phyloP scores from a whole-genome alignment of 2,797 vertebrate species.

The Australoheros facetus region DNA sequence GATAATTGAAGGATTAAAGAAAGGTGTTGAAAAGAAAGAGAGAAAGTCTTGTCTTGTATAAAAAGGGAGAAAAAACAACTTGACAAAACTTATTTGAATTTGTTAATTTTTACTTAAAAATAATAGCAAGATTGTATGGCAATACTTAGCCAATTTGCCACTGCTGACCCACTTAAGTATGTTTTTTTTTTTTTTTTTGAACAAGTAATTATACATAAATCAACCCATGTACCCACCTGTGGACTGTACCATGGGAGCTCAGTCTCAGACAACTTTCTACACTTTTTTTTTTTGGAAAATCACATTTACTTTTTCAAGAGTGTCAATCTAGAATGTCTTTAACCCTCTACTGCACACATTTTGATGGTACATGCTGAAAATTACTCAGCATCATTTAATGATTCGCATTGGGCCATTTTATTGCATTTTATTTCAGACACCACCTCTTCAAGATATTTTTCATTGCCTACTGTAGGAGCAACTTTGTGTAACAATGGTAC shows the following conservation, averaged over 20 bases:
- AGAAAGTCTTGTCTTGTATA: not conserved
- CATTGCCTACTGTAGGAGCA: no score
- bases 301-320: not conserved
- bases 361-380: not conserved
- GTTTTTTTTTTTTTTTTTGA: conserved; percentile 8
- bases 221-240: not conserved
- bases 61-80: not conserved
- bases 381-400: no score
- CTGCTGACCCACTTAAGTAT: not conserved
- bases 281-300: not conserved
- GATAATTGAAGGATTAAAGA: conserved; percentile 30
- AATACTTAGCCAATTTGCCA: conserved; percentile 23
- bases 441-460: no score
- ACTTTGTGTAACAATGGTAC: no score
- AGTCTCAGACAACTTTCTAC: not conserved
- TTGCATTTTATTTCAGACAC: no score
- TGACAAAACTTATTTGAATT: not conserved
- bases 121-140: not conserved
- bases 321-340: not conserved
- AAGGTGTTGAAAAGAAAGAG: not conserved
- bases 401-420: no score
- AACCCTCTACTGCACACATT: not conserved
- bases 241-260: not conserved
- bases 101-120: not conserved
- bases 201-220: conserved; percentile 14